phyloP scores from a whole-genome alignment of 1,140 invertebrate genomes.

The Temnothorax nylanderi region DNA sequence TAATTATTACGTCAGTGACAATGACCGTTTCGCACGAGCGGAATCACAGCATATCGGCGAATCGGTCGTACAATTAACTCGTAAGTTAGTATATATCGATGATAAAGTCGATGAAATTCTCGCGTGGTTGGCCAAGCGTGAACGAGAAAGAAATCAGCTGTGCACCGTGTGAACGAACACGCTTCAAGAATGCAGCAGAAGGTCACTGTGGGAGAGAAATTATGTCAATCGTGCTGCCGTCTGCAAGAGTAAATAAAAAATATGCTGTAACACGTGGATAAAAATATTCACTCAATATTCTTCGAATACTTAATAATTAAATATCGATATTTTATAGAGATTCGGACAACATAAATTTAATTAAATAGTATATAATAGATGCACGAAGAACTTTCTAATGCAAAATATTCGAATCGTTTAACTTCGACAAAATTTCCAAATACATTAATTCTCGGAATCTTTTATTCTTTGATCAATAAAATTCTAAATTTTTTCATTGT shows the following conservation, averaged over 20 bases:
- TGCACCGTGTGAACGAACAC: constrained; percentile 29
- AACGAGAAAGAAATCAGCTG: constrained; percentile 36
- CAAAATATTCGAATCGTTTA: not conserved
- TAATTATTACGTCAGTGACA: constrained; percentile 48
- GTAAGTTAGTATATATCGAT: constrained; percentile 18
- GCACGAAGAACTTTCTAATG: not conserved
- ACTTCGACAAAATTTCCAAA: not conserved
- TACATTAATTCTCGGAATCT: not conserved
- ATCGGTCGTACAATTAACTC: constrained; percentile 34
- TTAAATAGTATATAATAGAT: not conserved
- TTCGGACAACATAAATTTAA: not conserved
- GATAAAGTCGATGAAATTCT: constrained; percentile 44
- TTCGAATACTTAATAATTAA: not conserved
- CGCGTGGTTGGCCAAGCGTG: constrained; percentile 13
- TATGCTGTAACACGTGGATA: not conserved
- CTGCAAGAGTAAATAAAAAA: constrained; percentile 19
- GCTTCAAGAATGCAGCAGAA: constrained; percentile 22
- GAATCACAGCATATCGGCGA: not conserved
- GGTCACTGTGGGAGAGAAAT: constrained; percentile 25
- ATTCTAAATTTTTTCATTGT: not conserved
- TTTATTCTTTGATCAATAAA: not conserved
- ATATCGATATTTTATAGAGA: not conserved
- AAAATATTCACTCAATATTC: not conserved
- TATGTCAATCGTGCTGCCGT: constrained; percentile 13
- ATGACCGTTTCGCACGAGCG: constrained; percentile 55